Base-by-base conservation (phyloP, 2,113 vertebrate genomes). In the Mobula hypostoma region DNA sequence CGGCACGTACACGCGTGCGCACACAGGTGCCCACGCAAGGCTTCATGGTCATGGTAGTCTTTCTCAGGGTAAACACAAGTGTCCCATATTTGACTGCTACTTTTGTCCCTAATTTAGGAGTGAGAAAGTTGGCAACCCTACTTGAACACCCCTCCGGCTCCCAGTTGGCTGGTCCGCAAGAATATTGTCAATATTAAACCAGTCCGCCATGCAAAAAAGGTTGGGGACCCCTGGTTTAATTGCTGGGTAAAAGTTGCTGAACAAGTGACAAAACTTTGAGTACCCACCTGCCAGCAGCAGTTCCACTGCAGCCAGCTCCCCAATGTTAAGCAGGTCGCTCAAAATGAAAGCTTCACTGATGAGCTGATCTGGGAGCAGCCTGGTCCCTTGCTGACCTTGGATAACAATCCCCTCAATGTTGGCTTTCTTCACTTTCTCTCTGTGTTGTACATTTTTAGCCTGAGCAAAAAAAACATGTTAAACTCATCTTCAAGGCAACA, bases 261-360 rank as follows among this genome's bases (percentile, higher is more conserved):
- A 24, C 5, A 36, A 68, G 21, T 40, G 32, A 48, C 32, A 93
- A n/a, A 93, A 93, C 36, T 76, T 24, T 27, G 3, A 74, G 40
- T 27, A 76, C 96, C 96, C 96, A 99, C 99, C 99, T 96, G 98
- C 98, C 94, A 99, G 96, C 56, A 99, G 97, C 94, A 99, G 97
- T 94, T 99, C 99, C 94, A 99, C 97, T 94, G 99, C 98, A 94
- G 98, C 97, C 95, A 99, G 95, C 95, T 99, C 99, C 94, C 98
- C 98, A 48, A 99, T 97, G 95, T 99, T 98, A 95, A 99, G 99
- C 92, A 99, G 97, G 95, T 99, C 98, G 94, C 99, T 99, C 94
- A 99, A 97, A 96, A 99, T 99, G 96, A 99, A 99, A 66, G 98
- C 98, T 95, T 99, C 99, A 94, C 96, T 97, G 94, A 99, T 98